Evolutionary conservation across 1,140 invertebrate genomes (phyloP).

Genomic region (Pemphigus obesinymphae): DNA sequence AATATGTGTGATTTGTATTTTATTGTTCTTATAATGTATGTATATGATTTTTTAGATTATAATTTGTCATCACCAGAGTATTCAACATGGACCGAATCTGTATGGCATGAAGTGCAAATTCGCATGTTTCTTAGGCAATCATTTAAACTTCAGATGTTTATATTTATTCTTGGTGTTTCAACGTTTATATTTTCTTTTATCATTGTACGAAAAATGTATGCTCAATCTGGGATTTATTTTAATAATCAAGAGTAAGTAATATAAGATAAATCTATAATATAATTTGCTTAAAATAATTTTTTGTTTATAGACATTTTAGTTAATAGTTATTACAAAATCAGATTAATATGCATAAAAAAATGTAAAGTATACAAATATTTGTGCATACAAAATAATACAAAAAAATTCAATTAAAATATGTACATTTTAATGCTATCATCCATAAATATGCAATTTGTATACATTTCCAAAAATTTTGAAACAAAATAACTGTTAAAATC

Average conservation of each 20-base stretch:
- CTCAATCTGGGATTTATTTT: conserved; percentile 62
- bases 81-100: conserved; percentile 89
- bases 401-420: too few relatives aligned
- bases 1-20: background rate
- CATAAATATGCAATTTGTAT: too few relatives aligned
- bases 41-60: conserved; percentile 59
- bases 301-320: too few relatives aligned
- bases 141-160: conserved; percentile 61
- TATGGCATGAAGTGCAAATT: conserved; percentile 69
- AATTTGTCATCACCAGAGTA: conserved; percentile 72
- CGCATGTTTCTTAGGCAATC: conserved; percentile 78
- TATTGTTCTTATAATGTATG: background rate
- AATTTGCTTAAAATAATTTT: too few relatives aligned
- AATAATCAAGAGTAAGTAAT: conserved; percentile 32
- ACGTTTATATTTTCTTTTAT: conserved; percentile 63
- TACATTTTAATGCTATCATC: too few relatives aligned
- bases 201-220: conserved; percentile 65
- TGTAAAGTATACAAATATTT: too few relatives aligned
- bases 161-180: conserved; percentile 60
- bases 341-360: too few relatives aligned
- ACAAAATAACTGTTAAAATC: too few relatives aligned
- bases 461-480: too few relatives aligned
- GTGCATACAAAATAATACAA: too few relatives aligned
- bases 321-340: too few relatives aligned
- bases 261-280: background rate